phyloP scores from a whole-genome alignment of 1,140 invertebrate species.

The Drosophila bifasciata region DNA sequence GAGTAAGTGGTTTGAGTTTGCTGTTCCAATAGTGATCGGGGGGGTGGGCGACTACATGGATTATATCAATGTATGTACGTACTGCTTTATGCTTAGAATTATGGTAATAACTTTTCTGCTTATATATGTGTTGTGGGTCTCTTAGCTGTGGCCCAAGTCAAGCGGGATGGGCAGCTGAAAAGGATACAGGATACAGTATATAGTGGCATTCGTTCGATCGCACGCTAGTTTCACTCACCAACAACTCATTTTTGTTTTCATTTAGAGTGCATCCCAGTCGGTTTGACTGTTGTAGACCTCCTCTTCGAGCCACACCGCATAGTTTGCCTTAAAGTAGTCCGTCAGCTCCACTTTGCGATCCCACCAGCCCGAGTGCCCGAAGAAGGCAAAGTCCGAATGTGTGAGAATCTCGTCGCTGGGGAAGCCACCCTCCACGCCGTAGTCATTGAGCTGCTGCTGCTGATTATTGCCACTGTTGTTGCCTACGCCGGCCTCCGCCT shows the following conservation, averaged over 20 bases:
- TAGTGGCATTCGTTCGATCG: too few species aligned
- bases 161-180: conserved; percentile 14
- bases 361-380: conserved; percentile 82
- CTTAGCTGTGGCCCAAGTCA: neutral
- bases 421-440: conserved; percentile 78
- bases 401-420: conserved; percentile 82
- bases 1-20: conserved; percentile 19
- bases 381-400: conserved; percentile 82
- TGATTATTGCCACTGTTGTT: conserved; percentile 64
- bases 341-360: conserved; percentile 91
- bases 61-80: conserved; percentile 70
- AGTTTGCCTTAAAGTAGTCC: conserved; percentile 98
- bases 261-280: conserved; percentile 88
- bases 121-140: conserved; percentile 48
- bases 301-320: conserved; percentile 97
- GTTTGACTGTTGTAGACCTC: conserved; percentile 96
- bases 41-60: conserved; percentile 39
- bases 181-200: neutral
- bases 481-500: conserved; percentile 34
- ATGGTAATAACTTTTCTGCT: conserved; percentile 75
- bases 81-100: conserved; percentile 68
- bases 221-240: conserved; percentile 7
- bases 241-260: neutral
- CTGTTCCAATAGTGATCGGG: conserved; percentile 31
- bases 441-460: conserved; percentile 77